Conservation (phyloP, 2,113 vertebrate species). For the Holacanthus passer region DNA sequence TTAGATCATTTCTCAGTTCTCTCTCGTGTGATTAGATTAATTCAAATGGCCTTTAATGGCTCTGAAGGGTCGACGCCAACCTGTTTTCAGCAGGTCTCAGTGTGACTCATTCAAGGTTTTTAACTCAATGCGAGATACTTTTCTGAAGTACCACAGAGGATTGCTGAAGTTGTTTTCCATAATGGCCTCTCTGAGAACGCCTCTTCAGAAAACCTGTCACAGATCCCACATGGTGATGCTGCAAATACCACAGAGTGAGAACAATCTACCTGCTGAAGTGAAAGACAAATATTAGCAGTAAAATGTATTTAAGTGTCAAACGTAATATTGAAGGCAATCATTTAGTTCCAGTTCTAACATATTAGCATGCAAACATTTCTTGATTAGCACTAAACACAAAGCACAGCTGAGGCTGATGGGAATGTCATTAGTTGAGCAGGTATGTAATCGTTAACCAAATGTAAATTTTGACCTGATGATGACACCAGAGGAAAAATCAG, state of each 20-base stretch:
- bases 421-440: too few species aligned
- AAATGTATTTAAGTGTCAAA: not conserved
- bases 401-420: too few species aligned
- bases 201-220: constrained; percentile 31
- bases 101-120: not conserved
- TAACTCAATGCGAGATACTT: not conserved
- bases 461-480: too few species aligned
- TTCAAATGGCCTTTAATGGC: not conserved
- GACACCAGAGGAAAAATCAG: too few species aligned
- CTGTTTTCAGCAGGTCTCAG: not conserved
- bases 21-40: not conserved
- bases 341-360: too few species aligned
- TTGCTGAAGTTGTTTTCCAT: constrained; percentile 2
- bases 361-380: too few species aligned
- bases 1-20: constrained; percentile 12
- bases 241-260: not conserved
- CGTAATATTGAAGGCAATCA: not conserved
- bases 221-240: constrained; percentile 8
- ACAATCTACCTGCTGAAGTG: not conserved
- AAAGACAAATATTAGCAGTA: not conserved
- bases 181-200: not conserved
- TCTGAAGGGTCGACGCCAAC: not conserved
- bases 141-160: not conserved
- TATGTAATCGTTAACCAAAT: too few species aligned
- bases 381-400: too few species aligned